A percentile compares a stretch with the other conserved stretches of the same genome.
These are phyloP conservation scores for Aegotheles bennettii DNA, from an alignment of 2,113 vertebrate genomes.

Conservation along the genomic window DNA sequence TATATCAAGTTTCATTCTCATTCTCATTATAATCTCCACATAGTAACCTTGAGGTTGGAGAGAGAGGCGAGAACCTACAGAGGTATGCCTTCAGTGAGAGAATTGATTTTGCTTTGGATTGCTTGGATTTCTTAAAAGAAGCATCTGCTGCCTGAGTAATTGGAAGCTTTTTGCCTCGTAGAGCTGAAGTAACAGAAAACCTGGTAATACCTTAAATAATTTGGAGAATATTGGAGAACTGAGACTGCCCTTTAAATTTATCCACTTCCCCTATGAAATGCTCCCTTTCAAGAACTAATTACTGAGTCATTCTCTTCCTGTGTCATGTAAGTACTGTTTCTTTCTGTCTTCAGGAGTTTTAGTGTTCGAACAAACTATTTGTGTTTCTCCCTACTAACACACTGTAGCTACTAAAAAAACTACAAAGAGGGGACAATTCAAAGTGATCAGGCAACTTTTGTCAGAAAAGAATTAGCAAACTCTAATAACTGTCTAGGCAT, in stretches of 20 bases:
- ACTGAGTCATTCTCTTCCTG: background rate
- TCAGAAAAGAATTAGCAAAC: background rate
- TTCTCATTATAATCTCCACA: slow-evolving; percentile 12
- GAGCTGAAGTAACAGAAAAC: background rate
- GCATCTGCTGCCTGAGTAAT: background rate
- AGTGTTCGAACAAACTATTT: background rate
- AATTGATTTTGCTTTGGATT: background rate
- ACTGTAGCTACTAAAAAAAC: background rate
- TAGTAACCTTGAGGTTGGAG: background rate
- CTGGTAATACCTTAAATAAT: background rate
- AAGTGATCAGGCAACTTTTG: background rate
- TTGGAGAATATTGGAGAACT: background rate
- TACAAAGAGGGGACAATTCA: background rate
- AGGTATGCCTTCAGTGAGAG: background rate
- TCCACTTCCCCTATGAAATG: slow-evolving; percentile 36
- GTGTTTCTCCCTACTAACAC: background rate
- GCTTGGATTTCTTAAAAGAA: background rate
- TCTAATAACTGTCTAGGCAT: background rate
- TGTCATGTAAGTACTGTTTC: background rate
- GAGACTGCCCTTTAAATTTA: background rate
- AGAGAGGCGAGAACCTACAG: background rate
- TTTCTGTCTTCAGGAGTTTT: background rate
- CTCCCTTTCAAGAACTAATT: slow-evolving; percentile 9
- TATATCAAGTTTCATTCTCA: slow-evolving; percentile 41
- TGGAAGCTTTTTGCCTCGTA: background rate